Evolutionary conservation across 1,140 invertebrate species (phyloP), one percentile per base, ranked within the genome.

Genomic region (Nymphalis io): DNA sequence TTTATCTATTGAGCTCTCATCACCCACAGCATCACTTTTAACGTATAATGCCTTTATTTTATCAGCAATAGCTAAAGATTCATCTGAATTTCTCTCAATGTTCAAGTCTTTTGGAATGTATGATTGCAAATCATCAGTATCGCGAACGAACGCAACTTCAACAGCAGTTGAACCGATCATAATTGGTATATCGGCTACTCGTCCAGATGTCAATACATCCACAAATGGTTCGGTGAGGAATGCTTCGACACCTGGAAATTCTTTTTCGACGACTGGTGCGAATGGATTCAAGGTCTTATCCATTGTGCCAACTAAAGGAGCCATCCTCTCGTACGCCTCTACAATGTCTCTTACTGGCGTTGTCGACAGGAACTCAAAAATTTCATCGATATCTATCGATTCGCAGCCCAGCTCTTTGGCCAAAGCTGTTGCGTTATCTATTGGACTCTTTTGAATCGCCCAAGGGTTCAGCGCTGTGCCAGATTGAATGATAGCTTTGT

Each of bases 381-480:
- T 82, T 55, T 90, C 84, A 51, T 83, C 75, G 2, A 85, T 53
- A 46, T 87, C 82, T 18, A 69, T 69, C 0, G 83, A 78, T 48
- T 92, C 88, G 42, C 84, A 85, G 0, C 89, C 87, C 16, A 91
- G 57, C 2, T 72, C 53, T 16, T 83, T 72, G 0, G 87, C 88
- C 12, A 92, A 58, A 20, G 69, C 66, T 38, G 76, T 82, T 2
- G 92, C 90, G 39, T 90, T 87, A n/a, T 88, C 73, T 0, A 91
- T 18, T 1, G 89, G 88, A 62, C 85, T 76, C 13, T 78, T 78
- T 65, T 92, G 83, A 16, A 79, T 80, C 1, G 93, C 92, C 93
- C 94, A 95, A 46, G 93, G 88, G 78, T 93, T 93, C 5, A 95
- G 82, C 0, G 94, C 93, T 11, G 93, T 93, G 0, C 96, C 96